Evolutionary conservation across 2,888 invertebrate species (phyloP), one percentile per base, ranked within the genome.

Genomic region (Ochlodes sylvanus): DNA sequence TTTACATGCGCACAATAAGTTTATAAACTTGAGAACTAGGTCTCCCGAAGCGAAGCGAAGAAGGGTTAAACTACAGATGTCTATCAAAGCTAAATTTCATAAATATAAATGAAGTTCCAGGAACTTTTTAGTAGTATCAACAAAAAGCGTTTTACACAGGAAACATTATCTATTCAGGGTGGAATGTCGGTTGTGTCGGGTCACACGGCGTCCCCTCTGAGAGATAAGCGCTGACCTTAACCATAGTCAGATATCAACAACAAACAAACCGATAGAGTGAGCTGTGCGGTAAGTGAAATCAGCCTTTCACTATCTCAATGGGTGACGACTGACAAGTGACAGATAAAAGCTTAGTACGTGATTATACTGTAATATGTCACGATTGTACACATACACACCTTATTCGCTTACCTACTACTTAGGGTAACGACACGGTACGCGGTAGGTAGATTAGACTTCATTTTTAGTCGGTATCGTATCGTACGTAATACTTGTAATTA

Each of bases 181-280:
- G 58, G 58, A 44, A 58, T 52, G 52, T 21, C 52, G 63, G 56
- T 17, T 63, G 6, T 19, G 19, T 57, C 12, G 54, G 63, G 42
- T 50, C 63, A 55, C 38, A 21, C 52, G 38, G 27, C 7, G 10
- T 38, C 52, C 32, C 47, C 10, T 61, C 34, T 15, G 3, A 64
- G 56, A 79, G 88, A 88, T 89, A 89, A 81, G 68, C 69, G 21
- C 69, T 83, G 86, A 85, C 89, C 88, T 89, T 87, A 85, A 87
- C 87, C 87, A 77, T 75, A 76, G 86, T 84, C 84, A 80, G 80
- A 79, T 66, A 60, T 66, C 79, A 81, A 81, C 79, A 82, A 82
- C 80, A 79, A 81, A 79, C 74, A 78, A 77, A 71, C 71, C 60
- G 72, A 75, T 78, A 78, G 47, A 44, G 78, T 76, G 80, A 52